Evolutionary conservation across 2,797 vertebrate genomes (phyloP).

Genomic region (Knipowitschia caucasica): DNA sequence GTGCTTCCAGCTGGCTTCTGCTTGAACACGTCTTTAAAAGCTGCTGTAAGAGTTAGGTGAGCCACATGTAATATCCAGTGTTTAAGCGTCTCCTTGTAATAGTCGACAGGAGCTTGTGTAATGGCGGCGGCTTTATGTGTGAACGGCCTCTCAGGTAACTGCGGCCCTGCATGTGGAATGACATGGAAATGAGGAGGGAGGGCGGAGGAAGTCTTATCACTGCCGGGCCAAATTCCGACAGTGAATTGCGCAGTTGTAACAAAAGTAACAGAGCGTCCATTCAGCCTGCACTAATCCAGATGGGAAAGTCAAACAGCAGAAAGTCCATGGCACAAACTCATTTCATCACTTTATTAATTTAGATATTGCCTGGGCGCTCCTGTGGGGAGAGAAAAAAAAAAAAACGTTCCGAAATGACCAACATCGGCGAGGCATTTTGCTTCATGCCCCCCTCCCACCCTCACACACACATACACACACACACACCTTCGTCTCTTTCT

Average conservation of each 20-base stretch:
- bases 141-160: conserved; percentile 73
- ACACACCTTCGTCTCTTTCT: conserved; percentile 63
- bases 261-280: conserved; percentile 85
- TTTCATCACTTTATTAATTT: conserved; percentile 86
- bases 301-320: conserved; percentile 88
- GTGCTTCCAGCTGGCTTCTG: conserved; percentile 5
- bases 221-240: conserved; percentile 77
- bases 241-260: conserved; percentile 82
- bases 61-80: conserved; percentile 61
- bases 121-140: conserved; percentile 70
- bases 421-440: conserved; percentile 78
- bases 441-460: conserved; percentile 69
- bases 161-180: conserved; percentile 73
- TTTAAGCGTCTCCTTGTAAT: conserved; percentile 71
- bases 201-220: conserved; percentile 64
- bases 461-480: neutral
- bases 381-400: conserved; percentile 60
- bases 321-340: conserved; percentile 83
- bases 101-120: conserved; percentile 67
- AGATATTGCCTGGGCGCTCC: conserved; percentile 78
- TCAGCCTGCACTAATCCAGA: conserved; percentile 87
- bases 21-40: conserved; percentile 9
- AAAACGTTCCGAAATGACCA: conserved; percentile 77
- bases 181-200: conserved; percentile 73
- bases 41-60: conserved; percentile 48